Percentiles rank a stretch among this genome's conserved stretches.
These are phyloP conservation scores for Pyrocephalus nanus DNA, from an alignment of 2,797 vertebrate species.

Conservation along the genomic window DNA sequence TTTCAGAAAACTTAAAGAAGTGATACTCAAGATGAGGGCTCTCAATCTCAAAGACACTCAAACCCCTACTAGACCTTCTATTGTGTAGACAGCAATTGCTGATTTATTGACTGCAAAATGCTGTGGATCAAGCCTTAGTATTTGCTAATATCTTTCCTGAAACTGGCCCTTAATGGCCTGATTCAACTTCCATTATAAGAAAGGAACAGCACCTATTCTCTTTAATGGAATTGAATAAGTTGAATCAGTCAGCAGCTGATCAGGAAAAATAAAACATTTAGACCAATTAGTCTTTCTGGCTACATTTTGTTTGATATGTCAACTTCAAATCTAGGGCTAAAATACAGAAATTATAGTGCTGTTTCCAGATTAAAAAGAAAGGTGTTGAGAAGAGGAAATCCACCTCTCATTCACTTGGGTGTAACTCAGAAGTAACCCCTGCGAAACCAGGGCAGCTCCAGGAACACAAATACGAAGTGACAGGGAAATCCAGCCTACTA, in stretches of 20 bases:
- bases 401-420: neutral
- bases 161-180: neutral
- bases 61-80: neutral
- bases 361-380: neutral
- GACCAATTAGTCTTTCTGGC: neutral
- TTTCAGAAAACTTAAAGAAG: constrained; percentile 2
- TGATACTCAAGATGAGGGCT: neutral
- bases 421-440: neutral
- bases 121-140: neutral
- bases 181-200: neutral
- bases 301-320: neutral
- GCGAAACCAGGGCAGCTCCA: neutral
- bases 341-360: neutral
- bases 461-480: neutral
- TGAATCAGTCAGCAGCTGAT: neutral
- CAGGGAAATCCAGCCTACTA: constrained; percentile 21
- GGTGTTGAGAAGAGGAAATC: neutral
- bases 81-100: neutral
- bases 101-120: neutral
- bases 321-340: neutral
- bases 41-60: neutral
- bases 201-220: neutral
- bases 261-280: neutral
- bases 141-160: neutral
- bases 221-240: neutral